Evolutionary conservation across 2,888 invertebrate genomes (phyloP).

Genomic region (Nezara viridula): DNA sequence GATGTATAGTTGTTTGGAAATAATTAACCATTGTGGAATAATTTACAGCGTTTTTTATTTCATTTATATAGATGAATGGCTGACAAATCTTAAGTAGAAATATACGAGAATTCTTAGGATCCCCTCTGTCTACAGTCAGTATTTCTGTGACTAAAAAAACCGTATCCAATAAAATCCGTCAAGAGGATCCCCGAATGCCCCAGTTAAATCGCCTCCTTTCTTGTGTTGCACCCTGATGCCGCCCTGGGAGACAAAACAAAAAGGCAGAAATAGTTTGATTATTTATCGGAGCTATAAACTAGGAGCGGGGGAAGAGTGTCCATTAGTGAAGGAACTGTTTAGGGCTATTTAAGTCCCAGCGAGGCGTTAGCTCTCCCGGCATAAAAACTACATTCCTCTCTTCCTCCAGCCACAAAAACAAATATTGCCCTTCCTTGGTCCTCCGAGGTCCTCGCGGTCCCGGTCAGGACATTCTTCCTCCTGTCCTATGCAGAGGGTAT

Average conservation of each 20-base stretch:
- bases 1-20: no score
- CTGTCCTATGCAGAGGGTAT: neutral
- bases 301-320: neutral
- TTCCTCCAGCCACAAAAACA: conserved; percentile 41
- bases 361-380: neutral
- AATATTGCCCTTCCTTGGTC: conserved; percentile 51
- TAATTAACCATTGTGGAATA: no score
- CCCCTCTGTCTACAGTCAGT: neutral
- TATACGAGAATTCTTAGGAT: neutral
- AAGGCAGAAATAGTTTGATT: conserved; percentile 43
- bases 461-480: neutral
- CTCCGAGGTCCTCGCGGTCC: neutral
- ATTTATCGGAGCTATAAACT: conserved; percentile 39
- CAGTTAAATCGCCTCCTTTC: neutral
- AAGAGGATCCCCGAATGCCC: neutral
- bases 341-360: conserved; percentile 23
- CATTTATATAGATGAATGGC: no score
- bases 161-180: neutral
- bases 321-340: neutral
- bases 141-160: neutral
- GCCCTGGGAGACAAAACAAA: neutral
- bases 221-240: neutral
- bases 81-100: neutral
- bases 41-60: no score
- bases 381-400: conserved; percentile 54